Evolutionary conservation across 2,113 vertebrate genomes (phyloP).

Genomic region (Percopsis transmontana): DNA sequence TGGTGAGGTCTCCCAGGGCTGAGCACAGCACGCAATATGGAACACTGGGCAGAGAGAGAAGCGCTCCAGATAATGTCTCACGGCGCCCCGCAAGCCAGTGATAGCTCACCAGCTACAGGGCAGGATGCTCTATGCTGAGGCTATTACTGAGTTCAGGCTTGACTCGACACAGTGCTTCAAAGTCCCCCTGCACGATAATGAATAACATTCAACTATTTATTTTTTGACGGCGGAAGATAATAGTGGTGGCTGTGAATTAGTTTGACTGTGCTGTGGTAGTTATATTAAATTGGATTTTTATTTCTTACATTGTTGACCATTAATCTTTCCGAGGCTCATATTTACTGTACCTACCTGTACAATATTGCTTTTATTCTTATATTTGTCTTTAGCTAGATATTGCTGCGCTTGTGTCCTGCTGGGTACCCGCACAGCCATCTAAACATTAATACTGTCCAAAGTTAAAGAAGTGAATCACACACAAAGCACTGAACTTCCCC

Average conservation of each 20-base stretch:
- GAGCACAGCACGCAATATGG: slow-evolving; percentile 63
- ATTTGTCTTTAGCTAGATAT: neutral
- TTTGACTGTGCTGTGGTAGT: neutral
- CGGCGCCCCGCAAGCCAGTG: slow-evolving; percentile 29
- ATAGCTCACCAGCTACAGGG: slow-evolving; percentile 45
- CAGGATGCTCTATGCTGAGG: slow-evolving; percentile 28
- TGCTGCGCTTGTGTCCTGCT: neutral
- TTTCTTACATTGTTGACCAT: neutral
- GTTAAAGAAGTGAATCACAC: slow-evolving; percentile 5
- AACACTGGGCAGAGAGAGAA: slow-evolving; percentile 55
- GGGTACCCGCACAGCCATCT: neutral
- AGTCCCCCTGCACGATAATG: slow-evolving; percentile 10
- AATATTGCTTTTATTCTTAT: neutral
- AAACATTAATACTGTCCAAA: neutral
- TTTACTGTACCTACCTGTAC: neutral
- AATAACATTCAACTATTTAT: slow-evolving; percentile 16
- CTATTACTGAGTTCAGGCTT: slow-evolving; percentile 25
- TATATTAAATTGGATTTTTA: neutral
- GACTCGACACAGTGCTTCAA: slow-evolving; percentile 19
- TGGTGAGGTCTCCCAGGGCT: slow-evolving; percentile 64
- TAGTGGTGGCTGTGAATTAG: neutral
- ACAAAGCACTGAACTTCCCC: neutral
- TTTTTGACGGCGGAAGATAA: neutral
- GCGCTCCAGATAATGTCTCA: slow-evolving; percentile 35
- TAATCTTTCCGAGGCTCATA: neutral